These are phyloP conservation scores for Callipepla californica DNA, from an alignment of 2,113 vertebrate genomes.

Conservation along the genomic window DNA sequence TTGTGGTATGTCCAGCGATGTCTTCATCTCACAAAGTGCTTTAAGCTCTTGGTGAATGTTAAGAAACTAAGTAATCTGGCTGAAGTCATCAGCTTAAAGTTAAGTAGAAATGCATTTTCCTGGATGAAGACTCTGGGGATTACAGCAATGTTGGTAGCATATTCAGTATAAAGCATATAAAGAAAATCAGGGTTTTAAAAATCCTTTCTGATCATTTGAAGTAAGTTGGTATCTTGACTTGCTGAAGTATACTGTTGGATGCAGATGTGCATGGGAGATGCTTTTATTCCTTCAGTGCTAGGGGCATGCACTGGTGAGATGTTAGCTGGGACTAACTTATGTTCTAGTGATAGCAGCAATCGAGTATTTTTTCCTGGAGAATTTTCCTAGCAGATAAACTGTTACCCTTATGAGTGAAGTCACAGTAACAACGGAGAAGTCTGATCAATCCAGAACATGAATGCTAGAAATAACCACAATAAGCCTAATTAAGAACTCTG, in stretches of 20 bases:
- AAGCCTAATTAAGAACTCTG: not conserved
- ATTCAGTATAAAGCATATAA: not conserved
- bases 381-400: not conserved
- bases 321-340: not conserved
- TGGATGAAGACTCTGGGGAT: not conserved
- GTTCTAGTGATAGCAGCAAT: not conserved
- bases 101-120: conserved; percentile 28
- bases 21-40: conserved; percentile 30
- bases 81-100: conserved; percentile 43
- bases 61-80: conserved; percentile 42
- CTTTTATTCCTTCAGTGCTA: not conserved
- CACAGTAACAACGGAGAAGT: not conserved
- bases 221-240: not conserved
- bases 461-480: not conserved
- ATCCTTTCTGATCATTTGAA: conserved; percentile 13
- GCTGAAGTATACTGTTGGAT: not conserved
- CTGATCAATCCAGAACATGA: not conserved
- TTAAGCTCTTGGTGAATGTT: conserved; percentile 20
- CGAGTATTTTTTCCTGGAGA: not conserved
- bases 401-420: not conserved
- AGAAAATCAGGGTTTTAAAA: conserved; percentile 14
- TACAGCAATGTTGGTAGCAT: not conserved
- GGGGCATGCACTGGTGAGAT: not conserved
- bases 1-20: not conserved
- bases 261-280: not conserved